Base-by-base conservation (phyloP, 92 coral and sea anemone species). In the Phenganax subtilis region DNA sequence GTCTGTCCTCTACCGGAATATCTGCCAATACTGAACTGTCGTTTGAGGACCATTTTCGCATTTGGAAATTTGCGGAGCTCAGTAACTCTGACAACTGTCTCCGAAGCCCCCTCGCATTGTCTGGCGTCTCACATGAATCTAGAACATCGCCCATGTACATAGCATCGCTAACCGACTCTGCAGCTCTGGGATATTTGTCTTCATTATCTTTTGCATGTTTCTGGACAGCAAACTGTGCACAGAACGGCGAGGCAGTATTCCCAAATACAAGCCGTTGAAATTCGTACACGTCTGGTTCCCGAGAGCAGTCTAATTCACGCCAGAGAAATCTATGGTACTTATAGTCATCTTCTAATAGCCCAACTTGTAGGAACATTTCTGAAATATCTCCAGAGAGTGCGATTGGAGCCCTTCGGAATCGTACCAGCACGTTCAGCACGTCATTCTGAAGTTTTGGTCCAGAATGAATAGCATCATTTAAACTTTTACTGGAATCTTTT, bases 281-380 rank as follows among this genome's bases (percentile, higher is more conserved):
- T 71, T 71, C 76, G 44, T 85, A 85, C 10, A 73, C 84, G 52
- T 82, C 84, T 20, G 82, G 78, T 53, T 78, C 59, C 59, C 71
- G 55, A n/a, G 71, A 20, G 16, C 12, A 56, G 68, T 87, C 87
- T 9, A 78, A 68, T 44, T 84, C 68, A 14, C 87, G 75, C 90
- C 85, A 84, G 9, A 87, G 64, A 53, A 84, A 57, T 44, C 87
- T 57, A 76, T 85, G 90, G 66, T 85, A 85, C 3, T 69, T 57
- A 37, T 83, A 83, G 71, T 88, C 81, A 56, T 85, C 72, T 72
- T 88, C 88, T 12, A 75, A 82, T 0, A 85, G 76, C 29, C 71
- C 86, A 12, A 81, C 88, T 54, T 71, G 71, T n/a, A 82, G 74
- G 57, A 87, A 87, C 83, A 87, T 87, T 65, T 79, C 85, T 54